Percentiles rank a stretch among this genome's conserved stretches.
phyloP scores from a whole-genome alignment of 2,888 invertebrate species.

The Chymomyza fuscimana region DNA sequence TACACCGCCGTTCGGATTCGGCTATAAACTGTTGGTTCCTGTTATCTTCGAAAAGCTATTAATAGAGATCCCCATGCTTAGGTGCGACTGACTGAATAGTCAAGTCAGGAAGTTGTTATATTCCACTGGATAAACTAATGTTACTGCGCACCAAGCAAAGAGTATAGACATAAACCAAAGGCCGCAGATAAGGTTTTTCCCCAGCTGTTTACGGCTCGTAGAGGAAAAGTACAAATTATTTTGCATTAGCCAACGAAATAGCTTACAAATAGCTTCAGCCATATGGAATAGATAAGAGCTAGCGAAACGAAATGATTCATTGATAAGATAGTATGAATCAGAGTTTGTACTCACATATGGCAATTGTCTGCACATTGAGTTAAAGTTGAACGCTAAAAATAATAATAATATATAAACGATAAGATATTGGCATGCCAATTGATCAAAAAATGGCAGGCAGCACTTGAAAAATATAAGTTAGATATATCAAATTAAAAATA shows the following conservation, averaged over 20 bases:
- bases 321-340: constrained; percentile 30
- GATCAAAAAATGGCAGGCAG: constrained; percentile 30
- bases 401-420: constrained; percentile 25
- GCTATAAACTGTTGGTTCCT: too few species aligned
- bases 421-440: constrained; percentile 34
- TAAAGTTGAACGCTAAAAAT: constrained; percentile 17
- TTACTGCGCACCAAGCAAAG: too few species aligned
- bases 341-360: background rate
- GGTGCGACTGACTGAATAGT: too few species aligned
- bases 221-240: background rate
- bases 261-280: background rate
- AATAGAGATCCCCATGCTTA: too few species aligned
- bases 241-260: background rate
- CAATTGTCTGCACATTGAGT: background rate
- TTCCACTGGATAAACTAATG: too few species aligned
- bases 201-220: background rate
- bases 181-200: too few species aligned
- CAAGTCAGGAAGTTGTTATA: too few species aligned
- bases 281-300: background rate
- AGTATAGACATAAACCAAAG: too few species aligned
- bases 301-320: constrained; percentile 24
- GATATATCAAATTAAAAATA: background rate
- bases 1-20: too few species aligned
- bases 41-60: too few species aligned
- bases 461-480: background rate